Evolutionary conservation across 1,140 invertebrate species (phyloP).

Genomic region (Leptopilina clavipes): DNA sequence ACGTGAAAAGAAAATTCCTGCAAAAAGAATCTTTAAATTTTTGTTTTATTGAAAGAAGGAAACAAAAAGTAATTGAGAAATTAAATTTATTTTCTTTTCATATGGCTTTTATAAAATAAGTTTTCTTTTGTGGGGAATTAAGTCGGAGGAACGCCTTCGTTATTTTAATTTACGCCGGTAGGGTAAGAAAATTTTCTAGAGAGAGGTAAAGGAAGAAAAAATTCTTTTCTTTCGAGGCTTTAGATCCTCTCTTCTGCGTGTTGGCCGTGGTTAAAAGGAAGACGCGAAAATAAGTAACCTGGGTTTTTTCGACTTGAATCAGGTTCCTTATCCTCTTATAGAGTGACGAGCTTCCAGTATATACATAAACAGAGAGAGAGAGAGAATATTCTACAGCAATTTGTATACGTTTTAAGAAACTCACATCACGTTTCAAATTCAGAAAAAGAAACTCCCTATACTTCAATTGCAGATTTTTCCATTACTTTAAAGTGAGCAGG

Average conservation of each 20-base stretch:
- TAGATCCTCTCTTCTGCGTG: conserved; percentile 34
- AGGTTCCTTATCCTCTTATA: conserved; percentile 65
- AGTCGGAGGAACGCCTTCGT: conserved; percentile 2
- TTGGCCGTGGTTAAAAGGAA: conserved; percentile 56
- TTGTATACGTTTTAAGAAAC: conserved; percentile 40
- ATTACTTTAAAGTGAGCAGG: conserved; percentile 55
- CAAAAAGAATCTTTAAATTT: no score
- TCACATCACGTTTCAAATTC: background rate
- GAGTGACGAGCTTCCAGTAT: conserved; percentile 50
- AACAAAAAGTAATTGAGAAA: background rate
- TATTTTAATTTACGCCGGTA: conserved; percentile 17
- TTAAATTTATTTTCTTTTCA: background rate
- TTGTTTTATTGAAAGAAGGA: no score
- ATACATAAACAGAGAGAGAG: background rate
- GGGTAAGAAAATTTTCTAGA: background rate
- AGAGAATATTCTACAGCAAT: conserved; percentile 26
- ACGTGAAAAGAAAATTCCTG: no score
- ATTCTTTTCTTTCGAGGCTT: conserved; percentile 54
- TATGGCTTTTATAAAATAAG: conserved; percentile 13
- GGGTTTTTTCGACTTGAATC: conserved; percentile 57
- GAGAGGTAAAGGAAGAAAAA: conserved; percentile 33
- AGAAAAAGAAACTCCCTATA: conserved; percentile 3
- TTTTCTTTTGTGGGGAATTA: conserved; percentile 7
- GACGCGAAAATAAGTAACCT: conserved; percentile 59
- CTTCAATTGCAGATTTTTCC: conserved; percentile 39